Evolutionary conservation across 2,888 invertebrate genomes (phyloP).

Genomic region (Himalopsyche anomala): DNA sequence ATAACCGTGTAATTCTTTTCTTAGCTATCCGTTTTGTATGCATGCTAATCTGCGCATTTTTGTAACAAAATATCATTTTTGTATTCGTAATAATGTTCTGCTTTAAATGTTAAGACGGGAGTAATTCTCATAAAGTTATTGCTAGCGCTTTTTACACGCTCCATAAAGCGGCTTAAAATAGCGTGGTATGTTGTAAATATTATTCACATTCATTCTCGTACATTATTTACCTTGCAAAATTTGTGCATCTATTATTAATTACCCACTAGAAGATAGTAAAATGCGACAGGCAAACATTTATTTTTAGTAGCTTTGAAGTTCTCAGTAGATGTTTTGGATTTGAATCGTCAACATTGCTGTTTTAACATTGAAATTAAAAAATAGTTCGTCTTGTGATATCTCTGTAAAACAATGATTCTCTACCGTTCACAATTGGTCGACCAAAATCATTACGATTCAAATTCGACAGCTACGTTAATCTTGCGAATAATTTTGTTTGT

Average conservation of each 20-base stretch:
- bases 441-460: too few species aligned
- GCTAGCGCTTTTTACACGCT: constrained; percentile 17
- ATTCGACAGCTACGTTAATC: too few species aligned
- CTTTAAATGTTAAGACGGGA: constrained; percentile 26
- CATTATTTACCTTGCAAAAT: constrained; percentile 5
- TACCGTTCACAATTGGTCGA: too few species aligned
- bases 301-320: too few species aligned
- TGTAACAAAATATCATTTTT: neutral
- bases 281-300: too few species aligned
- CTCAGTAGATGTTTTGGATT: too few species aligned
- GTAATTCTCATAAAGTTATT: constrained; percentile 42
- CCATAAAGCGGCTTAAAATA: constrained; percentile 31
- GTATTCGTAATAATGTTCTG: neutral
- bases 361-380: too few species aligned
- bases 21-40: neutral
- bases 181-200: constrained; percentile 23
- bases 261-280: too few species aligned
- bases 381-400: too few species aligned
- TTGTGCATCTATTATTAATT: neutral
- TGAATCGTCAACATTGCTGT: too few species aligned
- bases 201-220: neutral
- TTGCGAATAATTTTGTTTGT: too few species aligned
- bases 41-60: neutral
- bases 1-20: neutral
- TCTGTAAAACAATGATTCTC: too few species aligned